These are phyloP conservation scores for Anseranas semipalmata DNA, from an alignment of 2,113 vertebrate genomes.

Conservation along the genomic window DNA sequence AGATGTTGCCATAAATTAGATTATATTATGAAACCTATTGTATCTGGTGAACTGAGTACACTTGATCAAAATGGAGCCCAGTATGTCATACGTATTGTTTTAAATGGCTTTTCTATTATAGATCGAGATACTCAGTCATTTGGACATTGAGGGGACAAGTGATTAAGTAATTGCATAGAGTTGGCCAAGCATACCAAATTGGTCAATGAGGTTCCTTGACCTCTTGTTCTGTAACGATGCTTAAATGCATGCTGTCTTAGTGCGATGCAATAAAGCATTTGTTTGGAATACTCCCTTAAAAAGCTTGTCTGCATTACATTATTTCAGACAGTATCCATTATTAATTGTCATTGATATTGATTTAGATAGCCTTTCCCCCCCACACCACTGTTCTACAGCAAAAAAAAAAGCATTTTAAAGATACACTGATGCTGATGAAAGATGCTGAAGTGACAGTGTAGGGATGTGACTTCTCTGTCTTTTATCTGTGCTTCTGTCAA, in stretches of 20 bases:
- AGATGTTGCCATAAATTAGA: neutral
- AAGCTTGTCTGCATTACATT: neutral
- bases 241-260: neutral
- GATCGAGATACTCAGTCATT: neutral
- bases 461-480: neutral
- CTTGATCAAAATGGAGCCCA: neutral
- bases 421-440: neutral
- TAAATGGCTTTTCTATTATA: neutral
- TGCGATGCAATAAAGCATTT: neutral
- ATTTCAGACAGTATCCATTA: neutral
- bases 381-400: neutral
- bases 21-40: neutral
- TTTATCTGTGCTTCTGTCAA: neutral
- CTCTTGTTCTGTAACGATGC: neutral
- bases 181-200: neutral
- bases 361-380: neutral
- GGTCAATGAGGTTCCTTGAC: neutral
- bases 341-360: neutral
- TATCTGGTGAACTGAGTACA: neutral
- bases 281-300: neutral
- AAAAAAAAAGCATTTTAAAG: neutral
- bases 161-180: slow-evolving; percentile 9
- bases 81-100: neutral
- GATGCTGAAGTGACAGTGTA: neutral
- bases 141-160: neutral